Evolutionary conservation across 2,888 invertebrate genomes (phyloP).

Genomic region (Vesta saturnalis): DNA sequence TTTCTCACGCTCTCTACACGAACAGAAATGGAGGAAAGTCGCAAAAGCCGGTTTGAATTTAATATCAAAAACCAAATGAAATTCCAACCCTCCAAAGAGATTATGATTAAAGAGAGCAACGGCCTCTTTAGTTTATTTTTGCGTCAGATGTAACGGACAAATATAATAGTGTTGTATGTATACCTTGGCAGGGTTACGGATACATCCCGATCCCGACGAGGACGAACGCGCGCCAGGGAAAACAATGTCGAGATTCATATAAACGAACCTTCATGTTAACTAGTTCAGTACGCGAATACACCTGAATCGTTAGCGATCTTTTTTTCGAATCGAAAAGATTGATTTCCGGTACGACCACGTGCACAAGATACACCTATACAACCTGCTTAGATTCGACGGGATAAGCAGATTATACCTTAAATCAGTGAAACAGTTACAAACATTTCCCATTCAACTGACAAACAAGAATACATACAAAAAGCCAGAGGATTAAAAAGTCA

Average conservation of each 20-base stretch:
- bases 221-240: slow-evolving; percentile 55
- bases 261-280: slow-evolving; percentile 49
- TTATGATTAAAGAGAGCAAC: slow-evolving; percentile 49
- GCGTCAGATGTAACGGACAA: slow-evolving; percentile 53
- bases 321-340: not conserved
- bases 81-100: slow-evolving; percentile 53
- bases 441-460: slow-evolving; percentile 6
- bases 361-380: not conserved
- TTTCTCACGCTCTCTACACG: slow-evolving; percentile 32
- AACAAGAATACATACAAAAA: not conserved
- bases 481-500: slow-evolving; percentile 6
- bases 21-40: slow-evolving; percentile 44
- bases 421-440: slow-evolving; percentile 12
- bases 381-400: too few relatives aligned
- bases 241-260: slow-evolving; percentile 55
- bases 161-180: slow-evolving; percentile 52
- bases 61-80: slow-evolving; percentile 53
- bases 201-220: slow-evolving; percentile 36
- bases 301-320: slow-evolving; percentile 8
- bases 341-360: slow-evolving; percentile 7
- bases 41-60: slow-evolving; percentile 44
- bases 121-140: slow-evolving; percentile 56
- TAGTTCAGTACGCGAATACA: slow-evolving; percentile 51
- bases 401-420: slow-evolving; percentile 2
- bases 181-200: slow-evolving; percentile 51